A percentile compares a stretch with the other conserved stretches of the same genome.
Conservation (phyloP, 1,140 invertebrate species). For the Ptiloglossa arizonensis region DNA sequence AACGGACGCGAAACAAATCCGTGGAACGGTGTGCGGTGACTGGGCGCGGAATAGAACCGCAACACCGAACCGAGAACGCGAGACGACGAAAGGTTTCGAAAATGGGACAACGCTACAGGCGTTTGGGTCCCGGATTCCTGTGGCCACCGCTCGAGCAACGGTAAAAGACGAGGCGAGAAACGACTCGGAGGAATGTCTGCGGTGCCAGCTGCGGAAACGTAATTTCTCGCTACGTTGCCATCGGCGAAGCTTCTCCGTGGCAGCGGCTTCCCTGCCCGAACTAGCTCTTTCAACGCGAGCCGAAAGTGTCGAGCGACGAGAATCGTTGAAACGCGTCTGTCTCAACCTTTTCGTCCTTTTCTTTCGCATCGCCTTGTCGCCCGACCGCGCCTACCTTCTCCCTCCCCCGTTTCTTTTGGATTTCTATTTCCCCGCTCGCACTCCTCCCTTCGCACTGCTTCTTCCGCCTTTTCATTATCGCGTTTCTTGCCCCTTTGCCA, state of each 20-base stretch:
- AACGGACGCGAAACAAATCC: not conserved
- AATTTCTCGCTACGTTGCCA: constrained; percentile 68
- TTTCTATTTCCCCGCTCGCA: not conserved
- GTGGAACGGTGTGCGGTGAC: no score
- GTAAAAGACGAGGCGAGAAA: constrained; percentile 39
- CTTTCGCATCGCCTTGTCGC: no score
- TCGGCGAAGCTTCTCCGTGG: constrained; percentile 57
- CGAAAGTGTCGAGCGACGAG: constrained; percentile 54
- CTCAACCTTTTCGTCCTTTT: not conserved
- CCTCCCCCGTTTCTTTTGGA: not conserved
- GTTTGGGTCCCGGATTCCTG: constrained; percentile 44
- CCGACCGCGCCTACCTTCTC: not conserved
- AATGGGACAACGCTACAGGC: constrained; percentile 28
- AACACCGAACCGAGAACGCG: constrained; percentile 2
- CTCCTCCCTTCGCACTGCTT: not conserved
- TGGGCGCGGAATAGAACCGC: not conserved
- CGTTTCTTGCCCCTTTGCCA: not conserved
- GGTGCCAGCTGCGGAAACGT: constrained; percentile 68
- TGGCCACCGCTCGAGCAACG: constrained; percentile 16
- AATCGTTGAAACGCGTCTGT: constrained; percentile 55
- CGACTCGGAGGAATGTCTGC: constrained; percentile 62
- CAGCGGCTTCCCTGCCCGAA: constrained; percentile 14
- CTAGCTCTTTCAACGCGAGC: constrained; percentile 44
- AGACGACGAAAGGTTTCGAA: not conserved
- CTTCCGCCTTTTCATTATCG: not conserved